Evolutionary conservation across 2,797 vertebrate genomes (phyloP), one percentile per base, ranked within the genome.

Genomic region (Darevskia mixta): DNA sequence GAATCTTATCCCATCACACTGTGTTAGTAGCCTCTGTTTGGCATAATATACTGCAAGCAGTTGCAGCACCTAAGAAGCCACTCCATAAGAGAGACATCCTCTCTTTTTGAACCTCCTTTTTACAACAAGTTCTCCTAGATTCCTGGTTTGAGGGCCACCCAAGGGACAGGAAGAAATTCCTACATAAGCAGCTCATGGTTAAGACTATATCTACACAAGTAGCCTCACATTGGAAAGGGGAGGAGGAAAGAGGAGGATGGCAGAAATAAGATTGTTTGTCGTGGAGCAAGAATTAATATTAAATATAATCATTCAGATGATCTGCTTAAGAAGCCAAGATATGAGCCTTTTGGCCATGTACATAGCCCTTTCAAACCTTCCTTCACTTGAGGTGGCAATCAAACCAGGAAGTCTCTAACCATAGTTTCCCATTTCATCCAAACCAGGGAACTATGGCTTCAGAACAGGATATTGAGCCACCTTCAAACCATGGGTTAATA

Each of bases 31-130:
- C 13, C 25, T 9, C 75, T 76, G 29, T 29, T 9, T 69, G 83
- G 17, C 27, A 27, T 79, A 87, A 77, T 0, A 2, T 10, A 67
- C 1, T 0, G 0, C 76, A 82, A 27, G 35, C 72, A 23, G 87
- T 43, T 0, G 2, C 18, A 83, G 72, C 0, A 18, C 35, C 35
- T 67, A 69, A 87, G 72, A 69, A 66, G 72, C 43, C 23, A 23
- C 79, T 83, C 11, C 17, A 0, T 29, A 66, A 69, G 9, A 27
- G 27, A n/a, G 67, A 69, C 8, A 27, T n/a, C 67, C 67, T 69
- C 10, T 78, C 76, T 29, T 78, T 27, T 45, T 23, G 25, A 61
- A 32, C 55, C n/a, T 4, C 18, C 23, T 32, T 72, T 38, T 17
- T 38, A 25, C 8, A 79, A 76, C 71, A 67, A 49, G 25, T 4